These are phyloP conservation scores for Sarcophilus harrisii DNA, from an alignment of 2,797 vertebrate species.

Conservation along the genomic window DNA sequence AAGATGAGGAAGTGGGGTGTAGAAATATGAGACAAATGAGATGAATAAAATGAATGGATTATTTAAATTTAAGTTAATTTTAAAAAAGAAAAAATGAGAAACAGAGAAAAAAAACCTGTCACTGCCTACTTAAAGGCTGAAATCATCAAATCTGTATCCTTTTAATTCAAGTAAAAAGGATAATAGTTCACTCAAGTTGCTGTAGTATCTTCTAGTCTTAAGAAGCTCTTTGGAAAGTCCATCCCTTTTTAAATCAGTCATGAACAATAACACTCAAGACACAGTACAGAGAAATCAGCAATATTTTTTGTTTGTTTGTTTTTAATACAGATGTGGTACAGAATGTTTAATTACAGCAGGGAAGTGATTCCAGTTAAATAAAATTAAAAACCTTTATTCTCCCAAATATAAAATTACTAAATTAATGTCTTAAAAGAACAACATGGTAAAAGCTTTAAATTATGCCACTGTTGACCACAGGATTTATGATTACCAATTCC, in stretches of 20 bases:
- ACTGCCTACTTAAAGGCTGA: not conserved
- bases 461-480: slow-evolving; percentile 87
- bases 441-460: slow-evolving; percentile 93
- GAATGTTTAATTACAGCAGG: slow-evolving; percentile 89
- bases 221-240: not conserved
- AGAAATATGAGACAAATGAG: not conserved
- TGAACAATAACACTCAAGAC: slow-evolving; percentile 62
- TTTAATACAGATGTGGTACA: slow-evolving; percentile 89
- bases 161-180: not conserved
- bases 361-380: slow-evolving; percentile 95
- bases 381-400: slow-evolving; percentile 91
- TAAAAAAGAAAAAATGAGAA: not conserved
- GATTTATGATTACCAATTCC: slow-evolving; percentile 87
- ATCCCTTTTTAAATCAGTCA: not conserved
- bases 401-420: slow-evolving; percentile 95
- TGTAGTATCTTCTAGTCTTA: not conserved
- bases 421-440: slow-evolving; percentile 92
- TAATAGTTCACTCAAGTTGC: not conserved
- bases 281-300: slow-evolving; percentile 87
- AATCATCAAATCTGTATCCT: not conserved
- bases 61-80: not conserved
- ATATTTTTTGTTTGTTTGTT: slow-evolving; percentile 79
- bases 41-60: not conserved
- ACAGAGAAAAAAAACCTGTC: not conserved
- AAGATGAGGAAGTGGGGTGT: not conserved